Evolutionary conservation across 2,113 vertebrate species (phyloP), one percentile per base, ranked within the genome.

Genomic region (Myotis yumanensis): DNA sequence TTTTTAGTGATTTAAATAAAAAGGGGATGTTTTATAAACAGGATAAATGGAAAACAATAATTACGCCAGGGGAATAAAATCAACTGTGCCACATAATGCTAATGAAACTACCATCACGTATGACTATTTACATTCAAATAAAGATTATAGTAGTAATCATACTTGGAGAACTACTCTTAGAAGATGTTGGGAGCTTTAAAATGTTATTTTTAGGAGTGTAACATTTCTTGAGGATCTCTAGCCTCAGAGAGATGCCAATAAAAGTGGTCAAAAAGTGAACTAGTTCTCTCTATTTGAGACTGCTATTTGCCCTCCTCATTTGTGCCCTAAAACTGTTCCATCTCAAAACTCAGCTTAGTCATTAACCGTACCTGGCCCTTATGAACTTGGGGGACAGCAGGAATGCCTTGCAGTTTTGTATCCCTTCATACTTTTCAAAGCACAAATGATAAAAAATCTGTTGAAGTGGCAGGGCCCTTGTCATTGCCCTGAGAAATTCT

Each of bases 1-100:
- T 93, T 54, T 88, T 90, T 91, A 87, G 43, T 22, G 20, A 30
- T 84, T 84, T 94, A 87, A 96, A 90, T 91, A 85, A 91, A 95
- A 83, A 66, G 46, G 54, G 43, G n/a, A 75, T 68, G 28, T 85
- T 86, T 89, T 93, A 69, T 92, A 79, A 90, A 73, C 17, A 62
- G 40, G 32, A 73, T 54, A 59, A 86, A 72, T 22, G 54, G 54
- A 22, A 96, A 95, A 93, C 52, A 96, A 37, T 18, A 87, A 92
- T 96, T 90, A 94, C 37, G 18, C 43, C 17, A 35, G 14, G 54
- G 46, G 0, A 69, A 57, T 57, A 28, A 30, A 57, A 80, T 52
- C 40, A 91, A 54, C 14, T 10, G 4, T 64, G 48, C 20, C 46
- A 32, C 0, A 4, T 81, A 86, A 76, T 52, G 37, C 94, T 87